Evolutionary conservation across 2,113 vertebrate species (phyloP).

Genomic region (Pholis gunnellus): DNA sequence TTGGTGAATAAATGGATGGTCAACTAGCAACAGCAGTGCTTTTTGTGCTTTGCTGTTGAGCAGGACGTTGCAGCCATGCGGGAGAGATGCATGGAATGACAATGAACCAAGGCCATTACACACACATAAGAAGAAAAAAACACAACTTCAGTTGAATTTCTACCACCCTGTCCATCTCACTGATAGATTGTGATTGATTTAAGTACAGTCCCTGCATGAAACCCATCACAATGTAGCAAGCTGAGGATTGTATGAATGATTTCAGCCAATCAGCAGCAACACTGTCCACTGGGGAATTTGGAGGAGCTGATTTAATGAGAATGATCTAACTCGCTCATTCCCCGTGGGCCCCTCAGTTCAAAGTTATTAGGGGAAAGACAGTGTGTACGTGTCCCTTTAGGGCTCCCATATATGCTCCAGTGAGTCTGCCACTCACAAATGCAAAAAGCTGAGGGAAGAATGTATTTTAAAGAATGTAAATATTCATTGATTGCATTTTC

Average conservation of each 20-base stretch:
- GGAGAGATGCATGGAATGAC: background rate
- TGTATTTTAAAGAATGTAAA: too few species aligned
- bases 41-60: background rate
- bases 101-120: too few species aligned
- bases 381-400: background rate
- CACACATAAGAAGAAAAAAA: too few species aligned
- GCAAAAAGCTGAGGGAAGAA: too few species aligned
- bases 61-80: background rate
- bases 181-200: background rate
- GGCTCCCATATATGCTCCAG: background rate
- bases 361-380: background rate
- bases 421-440: too few species aligned
- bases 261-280: background rate
- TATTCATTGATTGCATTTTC: too few species aligned
- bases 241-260: background rate
- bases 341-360: background rate
- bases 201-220: background rate
- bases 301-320: background rate
- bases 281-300: background rate
- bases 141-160: background rate
- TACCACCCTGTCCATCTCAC: background rate
- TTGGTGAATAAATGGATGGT: background rate
- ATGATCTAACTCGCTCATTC: background rate
- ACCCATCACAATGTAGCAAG: background rate
- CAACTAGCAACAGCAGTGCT: background rate